These are phyloP conservation scores for Trachelus tabidus DNA, from an alignment of 2,888 invertebrate genomes.

Conservation along the genomic window DNA sequence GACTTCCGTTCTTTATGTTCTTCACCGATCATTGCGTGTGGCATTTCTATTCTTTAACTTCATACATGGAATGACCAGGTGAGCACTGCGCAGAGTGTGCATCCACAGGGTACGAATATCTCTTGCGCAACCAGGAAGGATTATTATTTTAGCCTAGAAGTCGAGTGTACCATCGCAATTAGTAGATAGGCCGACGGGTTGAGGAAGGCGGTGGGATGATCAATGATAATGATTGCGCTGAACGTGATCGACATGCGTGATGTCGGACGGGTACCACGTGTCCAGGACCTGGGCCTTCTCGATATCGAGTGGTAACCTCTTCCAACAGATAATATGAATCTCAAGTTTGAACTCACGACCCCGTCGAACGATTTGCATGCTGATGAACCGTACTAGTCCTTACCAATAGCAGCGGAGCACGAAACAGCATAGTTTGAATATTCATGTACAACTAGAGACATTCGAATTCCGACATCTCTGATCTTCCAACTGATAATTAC, in stretches of 20 bases:
- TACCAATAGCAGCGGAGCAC: background rate
- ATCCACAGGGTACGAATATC: too few relatives aligned
- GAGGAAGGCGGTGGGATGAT: slow-evolving; percentile 42
- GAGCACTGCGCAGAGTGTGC: too few relatives aligned
- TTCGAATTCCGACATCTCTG: too few relatives aligned
- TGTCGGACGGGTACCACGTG: slow-evolving; percentile 41
- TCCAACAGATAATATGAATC: slow-evolving; percentile 37
- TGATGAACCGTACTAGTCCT: slow-evolving; percentile 14
- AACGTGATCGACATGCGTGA: slow-evolving; percentile 59
- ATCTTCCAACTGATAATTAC: too few relatives aligned
- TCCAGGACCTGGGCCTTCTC: background rate
- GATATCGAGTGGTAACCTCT: slow-evolving; percentile 11
- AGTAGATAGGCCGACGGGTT: slow-evolving; percentile 36
- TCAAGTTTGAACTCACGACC: slow-evolving; percentile 13
- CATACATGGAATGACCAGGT: too few relatives aligned
- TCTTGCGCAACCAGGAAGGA: background rate
- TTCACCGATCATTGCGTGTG: too few relatives aligned
- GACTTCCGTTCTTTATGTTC: too few relatives aligned
- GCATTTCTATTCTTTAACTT: too few relatives aligned
- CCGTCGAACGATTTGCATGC: slow-evolving; percentile 28
- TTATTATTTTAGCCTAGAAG: slow-evolving; percentile 1
- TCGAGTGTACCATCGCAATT: slow-evolving; percentile 36
- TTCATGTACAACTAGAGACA: too few relatives aligned
- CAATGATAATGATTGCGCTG: slow-evolving; percentile 57
- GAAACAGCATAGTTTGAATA: background rate